Percentiles rank a stretch among this genome's conserved stretches.
These are phyloP conservation scores for Bactericera cockerelli DNA, from an alignment of 1,140 invertebrate genomes.

Conservation along the genomic window DNA sequence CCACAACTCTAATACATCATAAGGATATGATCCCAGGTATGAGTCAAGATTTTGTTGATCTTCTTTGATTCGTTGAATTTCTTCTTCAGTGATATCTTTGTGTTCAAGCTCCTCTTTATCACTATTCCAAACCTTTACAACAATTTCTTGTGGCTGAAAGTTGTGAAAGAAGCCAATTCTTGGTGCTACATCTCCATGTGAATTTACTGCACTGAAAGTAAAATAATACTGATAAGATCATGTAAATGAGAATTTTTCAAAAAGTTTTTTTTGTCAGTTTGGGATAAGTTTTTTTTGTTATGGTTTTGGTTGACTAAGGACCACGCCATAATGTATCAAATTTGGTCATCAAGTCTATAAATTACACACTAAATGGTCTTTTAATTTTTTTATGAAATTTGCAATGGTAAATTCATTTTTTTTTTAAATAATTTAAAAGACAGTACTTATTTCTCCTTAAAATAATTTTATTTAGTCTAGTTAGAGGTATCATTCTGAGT, in stretches of 20 bases:
- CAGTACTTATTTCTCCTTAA: too few relatives aligned
- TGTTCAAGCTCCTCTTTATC: constrained; percentile 47
- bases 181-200: constrained; percentile 39
- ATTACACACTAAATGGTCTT: too few relatives aligned
- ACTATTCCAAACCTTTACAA: constrained; percentile 75
- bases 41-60: constrained; percentile 66
- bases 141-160: constrained; percentile 65
- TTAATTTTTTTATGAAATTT: too few relatives aligned
- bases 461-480: too few relatives aligned
- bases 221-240: constrained; percentile 14
- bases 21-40: constrained; percentile 81
- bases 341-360: too few relatives aligned
- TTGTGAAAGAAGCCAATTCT: constrained; percentile 80
- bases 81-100: constrained; percentile 35
- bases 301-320: too few relatives aligned
- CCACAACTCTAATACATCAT: constrained; percentile 77
- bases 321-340: too few relatives aligned
- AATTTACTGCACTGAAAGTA: constrained; percentile 36
- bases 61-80: constrained; percentile 40
- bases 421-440: too few relatives aligned
- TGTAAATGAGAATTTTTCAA: too few relatives aligned
- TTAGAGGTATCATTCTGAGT: not conserved
- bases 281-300: too few relatives aligned
- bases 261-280: too few relatives aligned
- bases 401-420: too few relatives aligned